Evolutionary conservation across 1,140 invertebrate species (phyloP).

Genomic region (Danaus melanippus): DNA sequence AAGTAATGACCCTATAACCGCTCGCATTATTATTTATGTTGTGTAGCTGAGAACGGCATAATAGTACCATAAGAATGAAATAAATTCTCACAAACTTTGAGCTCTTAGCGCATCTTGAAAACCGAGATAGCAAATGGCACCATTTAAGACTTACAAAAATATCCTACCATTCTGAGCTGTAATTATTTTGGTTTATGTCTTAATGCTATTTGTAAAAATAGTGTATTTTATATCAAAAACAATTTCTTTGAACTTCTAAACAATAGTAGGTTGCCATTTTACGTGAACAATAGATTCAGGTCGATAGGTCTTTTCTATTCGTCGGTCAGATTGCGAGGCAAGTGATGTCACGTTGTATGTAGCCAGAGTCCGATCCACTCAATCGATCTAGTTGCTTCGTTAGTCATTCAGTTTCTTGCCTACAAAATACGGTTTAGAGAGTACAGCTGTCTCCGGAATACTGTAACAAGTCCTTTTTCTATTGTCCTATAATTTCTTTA

Average conservation of each 20-base stretch:
- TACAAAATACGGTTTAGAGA: too few relatives aligned
- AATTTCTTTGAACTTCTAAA: conserved; percentile 9
- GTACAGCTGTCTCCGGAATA: too few relatives aligned
- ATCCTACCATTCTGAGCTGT: conserved; percentile 2
- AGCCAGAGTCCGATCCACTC: conserved; percentile 27
- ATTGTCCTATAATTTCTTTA: too few relatives aligned
- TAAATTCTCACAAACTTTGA: conserved; percentile 64
- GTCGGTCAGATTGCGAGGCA: conserved; percentile 30
- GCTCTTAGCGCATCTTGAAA: conserved; percentile 51
- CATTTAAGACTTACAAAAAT: conserved; percentile 12
- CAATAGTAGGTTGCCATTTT: conserved; percentile 23
- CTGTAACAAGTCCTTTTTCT: too few relatives aligned
- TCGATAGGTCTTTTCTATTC: conserved; percentile 31
- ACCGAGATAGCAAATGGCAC: conserved; percentile 39
- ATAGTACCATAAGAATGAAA: conserved; percentile 68
- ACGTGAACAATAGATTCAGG: conserved; percentile 32
- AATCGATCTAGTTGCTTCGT: conserved; percentile 20
- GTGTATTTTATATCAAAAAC: neutral
- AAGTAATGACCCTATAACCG: conserved; percentile 65
- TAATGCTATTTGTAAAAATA: neutral
- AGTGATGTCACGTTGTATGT: conserved; percentile 30
- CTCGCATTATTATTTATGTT: conserved; percentile 69
- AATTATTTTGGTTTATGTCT: conserved; percentile 2
- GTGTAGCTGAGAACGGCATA: conserved; percentile 66
- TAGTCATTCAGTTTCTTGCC: too few relatives aligned